A percentile compares a stretch with the other conserved stretches of the same genome.
Conservation (phyloP, 2,888 invertebrate species). For the Leptinotarsa peninsularis region DNA sequence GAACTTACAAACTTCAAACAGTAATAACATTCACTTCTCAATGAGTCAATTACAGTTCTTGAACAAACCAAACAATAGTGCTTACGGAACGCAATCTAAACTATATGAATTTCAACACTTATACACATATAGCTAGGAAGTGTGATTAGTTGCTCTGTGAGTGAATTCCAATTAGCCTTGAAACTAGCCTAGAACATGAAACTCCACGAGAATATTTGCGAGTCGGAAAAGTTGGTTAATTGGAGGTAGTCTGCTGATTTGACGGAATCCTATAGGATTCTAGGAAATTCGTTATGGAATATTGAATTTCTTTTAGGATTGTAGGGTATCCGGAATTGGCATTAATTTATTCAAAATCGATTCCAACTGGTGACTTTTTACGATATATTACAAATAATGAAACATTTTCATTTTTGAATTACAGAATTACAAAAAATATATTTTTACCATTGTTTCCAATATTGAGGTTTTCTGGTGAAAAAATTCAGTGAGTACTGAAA, state of each 20-base stretch:
- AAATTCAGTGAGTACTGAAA: too few species aligned
- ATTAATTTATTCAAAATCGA: too few species aligned
- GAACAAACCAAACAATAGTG: neutral
- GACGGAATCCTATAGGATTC: neutral
- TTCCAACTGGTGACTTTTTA: too few species aligned
- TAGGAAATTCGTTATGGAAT: too few species aligned
- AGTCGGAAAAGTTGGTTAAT: neutral
- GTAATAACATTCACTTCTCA: neutral
- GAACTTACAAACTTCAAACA: neutral
- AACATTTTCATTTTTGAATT: too few species aligned
- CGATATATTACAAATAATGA: too few species aligned
- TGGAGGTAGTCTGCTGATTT: neutral
- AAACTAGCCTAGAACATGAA: neutral
- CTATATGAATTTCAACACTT: neutral
- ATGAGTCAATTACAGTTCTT: neutral
- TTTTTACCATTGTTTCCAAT: too few species aligned
- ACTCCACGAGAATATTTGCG: conserved; percentile 1
- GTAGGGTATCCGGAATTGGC: too few species aligned
- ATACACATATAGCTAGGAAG: neutral
- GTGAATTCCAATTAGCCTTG: neutral
- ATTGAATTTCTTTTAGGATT: too few species aligned
- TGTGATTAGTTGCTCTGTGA: neutral
- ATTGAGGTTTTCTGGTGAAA: too few species aligned
- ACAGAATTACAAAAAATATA: too few species aligned
- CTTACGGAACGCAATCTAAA: neutral